Percentiles rank a stretch among this genome's conserved stretches.
Evolutionary conservation across 2,888 invertebrate species (phyloP).

Genomic region (Thymelicus acteon): DNA sequence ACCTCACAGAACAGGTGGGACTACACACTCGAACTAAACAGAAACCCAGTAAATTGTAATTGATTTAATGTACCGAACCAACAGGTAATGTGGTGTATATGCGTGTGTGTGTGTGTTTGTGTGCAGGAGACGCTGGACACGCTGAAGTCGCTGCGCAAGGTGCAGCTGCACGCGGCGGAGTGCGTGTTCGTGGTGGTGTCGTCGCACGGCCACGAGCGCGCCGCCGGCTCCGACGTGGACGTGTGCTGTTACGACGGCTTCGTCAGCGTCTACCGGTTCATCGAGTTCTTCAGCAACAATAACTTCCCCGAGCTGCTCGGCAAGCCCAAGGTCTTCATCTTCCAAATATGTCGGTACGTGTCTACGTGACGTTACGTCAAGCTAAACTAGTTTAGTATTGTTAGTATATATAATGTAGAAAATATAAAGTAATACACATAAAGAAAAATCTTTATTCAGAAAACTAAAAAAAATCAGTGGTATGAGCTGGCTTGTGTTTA

Average conservation of each 20-base stretch:
- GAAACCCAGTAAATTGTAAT: too few species aligned
- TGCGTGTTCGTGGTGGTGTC: slow-evolving; percentile 87
- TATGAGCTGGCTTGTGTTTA: too few species aligned
- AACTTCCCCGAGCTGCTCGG: slow-evolving; percentile 79
- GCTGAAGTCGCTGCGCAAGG: slow-evolving; percentile 66
- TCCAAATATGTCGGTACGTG: slow-evolving; percentile 87
- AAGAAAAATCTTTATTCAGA: too few species aligned
- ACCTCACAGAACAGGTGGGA: slow-evolving; percentile 70
- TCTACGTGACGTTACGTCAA: too few species aligned
- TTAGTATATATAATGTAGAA: too few species aligned
- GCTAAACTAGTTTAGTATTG: too few species aligned
- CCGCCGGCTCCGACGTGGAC: slow-evolving; percentile 76
- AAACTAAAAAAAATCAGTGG: too few species aligned
- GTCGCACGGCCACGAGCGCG: slow-evolving; percentile 86
- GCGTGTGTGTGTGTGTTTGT: not conserved
- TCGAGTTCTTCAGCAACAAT: slow-evolving; percentile 86
- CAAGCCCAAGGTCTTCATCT: slow-evolving; percentile 90
- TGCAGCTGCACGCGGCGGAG: slow-evolving; percentile 74
- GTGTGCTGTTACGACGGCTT: slow-evolving; percentile 85
- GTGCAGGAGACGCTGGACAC: slow-evolving; percentile 65
- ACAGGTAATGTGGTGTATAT: too few species aligned
- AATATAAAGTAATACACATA: too few species aligned
- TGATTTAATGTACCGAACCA: too few species aligned
- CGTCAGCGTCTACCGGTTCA: slow-evolving; percentile 74
- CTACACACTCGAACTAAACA: too few species aligned